A percentile compares a stretch with the other conserved stretches of the same genome.
These are phyloP conservation scores for Sebastes vulpes DNA, from an alignment of 2,797 vertebrate species.

Conservation along the genomic window DNA sequence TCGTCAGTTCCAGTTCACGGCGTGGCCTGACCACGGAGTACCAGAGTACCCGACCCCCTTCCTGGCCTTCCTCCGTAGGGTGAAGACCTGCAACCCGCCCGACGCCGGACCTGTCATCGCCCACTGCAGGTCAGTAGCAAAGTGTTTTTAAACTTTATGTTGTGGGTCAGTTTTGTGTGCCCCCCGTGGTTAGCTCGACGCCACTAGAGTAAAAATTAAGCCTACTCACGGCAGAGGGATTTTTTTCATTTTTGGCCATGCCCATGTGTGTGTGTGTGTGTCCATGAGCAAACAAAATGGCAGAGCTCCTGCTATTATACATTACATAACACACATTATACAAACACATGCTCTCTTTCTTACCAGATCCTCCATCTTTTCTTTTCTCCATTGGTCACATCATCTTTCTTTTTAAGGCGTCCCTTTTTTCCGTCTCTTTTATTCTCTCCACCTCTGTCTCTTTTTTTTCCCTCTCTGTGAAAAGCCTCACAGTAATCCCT, in stretches of 20 bases:
- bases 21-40: conserved; percentile 97
- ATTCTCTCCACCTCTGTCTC: conserved; percentile 44
- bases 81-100: conserved; percentile 97
- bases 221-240: neutral
- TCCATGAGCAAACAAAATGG: conserved; percentile 27
- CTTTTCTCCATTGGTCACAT: conserved; percentile 53
- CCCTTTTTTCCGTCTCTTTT: conserved; percentile 26
- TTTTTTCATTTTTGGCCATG: neutral
- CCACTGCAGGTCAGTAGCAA: conserved; percentile 93
- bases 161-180: conserved; percentile 8
- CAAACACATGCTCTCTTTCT: conserved; percentile 43
- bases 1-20: conserved; percentile 98
- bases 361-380: conserved; percentile 35
- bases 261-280: neutral
- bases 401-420: conserved; percentile 51
- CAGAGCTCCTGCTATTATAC: conserved; percentile 24
- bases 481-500: conserved; percentile 72
- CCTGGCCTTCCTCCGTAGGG: conserved; percentile 96
- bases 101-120: conserved; percentile 96
- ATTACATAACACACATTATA: conserved; percentile 61
- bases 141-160: neutral
- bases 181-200: neutral
- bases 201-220: neutral
- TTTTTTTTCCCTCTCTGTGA: conserved; percentile 35
- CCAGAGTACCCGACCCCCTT: conserved; percentile 97